Evolutionary conservation across 1,140 invertebrate species (phyloP).

Genomic region (Apis dorsata): DNA sequence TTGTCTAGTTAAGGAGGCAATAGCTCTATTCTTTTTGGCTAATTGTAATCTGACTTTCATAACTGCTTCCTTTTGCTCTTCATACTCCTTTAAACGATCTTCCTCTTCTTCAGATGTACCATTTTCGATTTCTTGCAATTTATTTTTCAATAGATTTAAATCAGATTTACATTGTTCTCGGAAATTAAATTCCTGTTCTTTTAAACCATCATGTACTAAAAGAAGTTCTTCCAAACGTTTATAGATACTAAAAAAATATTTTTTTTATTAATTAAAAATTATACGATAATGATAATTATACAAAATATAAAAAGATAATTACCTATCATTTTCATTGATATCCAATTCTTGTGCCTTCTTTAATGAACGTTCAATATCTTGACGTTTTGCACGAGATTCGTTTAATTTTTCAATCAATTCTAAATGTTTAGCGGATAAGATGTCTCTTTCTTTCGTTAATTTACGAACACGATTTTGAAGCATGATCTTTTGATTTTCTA

Average conservation of each 20-base stretch:
- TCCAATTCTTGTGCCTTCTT: slow-evolving; percentile 78
- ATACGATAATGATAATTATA: background rate
- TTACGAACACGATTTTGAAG: slow-evolving; percentile 78
- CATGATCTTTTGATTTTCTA: slow-evolving; percentile 81
- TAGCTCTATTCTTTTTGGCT: slow-evolving; percentile 91
- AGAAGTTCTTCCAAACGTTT: slow-evolving; percentile 85
- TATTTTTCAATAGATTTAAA: slow-evolving; percentile 81
- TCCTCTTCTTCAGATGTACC: slow-evolving; percentile 68
- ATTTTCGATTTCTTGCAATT: slow-evolving; percentile 80
- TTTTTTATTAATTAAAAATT: background rate
- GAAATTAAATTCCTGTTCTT: slow-evolving; percentile 87
- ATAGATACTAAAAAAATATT: slow-evolving; percentile 55
- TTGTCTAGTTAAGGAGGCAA: slow-evolving; percentile 88
- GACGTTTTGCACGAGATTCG: slow-evolving; percentile 61
- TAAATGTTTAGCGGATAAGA: slow-evolving; percentile 69
- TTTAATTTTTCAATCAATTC: slow-evolving; percentile 64
- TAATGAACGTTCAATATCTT: slow-evolving; percentile 70
- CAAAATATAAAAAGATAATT: slow-evolving; percentile 40
- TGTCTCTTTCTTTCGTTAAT: slow-evolving; percentile 75
- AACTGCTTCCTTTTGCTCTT: slow-evolving; percentile 82
- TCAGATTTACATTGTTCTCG: slow-evolving; percentile 88
- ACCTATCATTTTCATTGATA: slow-evolving; percentile 80
- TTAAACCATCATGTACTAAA: slow-evolving; percentile 86
- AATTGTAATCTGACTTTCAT: slow-evolving; percentile 83
- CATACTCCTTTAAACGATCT: slow-evolving; percentile 78